Base-by-base conservation (phyloP, 2,888 invertebrate genomes). In the Pristionchus entomophagus region DNA sequence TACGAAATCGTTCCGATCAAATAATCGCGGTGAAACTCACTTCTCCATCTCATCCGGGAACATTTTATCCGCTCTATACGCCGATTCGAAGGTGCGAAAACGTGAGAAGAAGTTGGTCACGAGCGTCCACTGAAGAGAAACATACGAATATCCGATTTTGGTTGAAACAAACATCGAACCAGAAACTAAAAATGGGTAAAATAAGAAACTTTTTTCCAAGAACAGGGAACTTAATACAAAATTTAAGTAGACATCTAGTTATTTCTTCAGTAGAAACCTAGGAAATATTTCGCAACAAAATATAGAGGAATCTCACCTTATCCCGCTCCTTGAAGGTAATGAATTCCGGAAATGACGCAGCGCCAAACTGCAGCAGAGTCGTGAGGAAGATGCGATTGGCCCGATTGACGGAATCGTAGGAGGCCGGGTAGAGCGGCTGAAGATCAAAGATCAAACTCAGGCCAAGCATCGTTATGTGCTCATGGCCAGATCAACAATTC, bases 31-130 rank as follows among this genome's bases (percentile, higher is more conserved):
- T 35, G 35, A 59, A 45, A 73, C 41, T 41, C 6, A 73, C 73
- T 73, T 73, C n/a, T 73, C 73, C 73, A 73, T 73, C 3, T 73
- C 73, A 1, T 22, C 2, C 12, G 73, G 45, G 26, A 45, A 73
- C n/a, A 45, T 73, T 17, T 73, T 73, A 45, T 73, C 26, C 8
- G 73, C 73, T 45, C 73, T 22, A 32, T 73, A 73, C 0, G 41
- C 73, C n/a, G 73, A 22, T 17, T 73, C 73, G 19, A 73, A 73
- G 41, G 73, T 73, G 41, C 73, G 73, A 73, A 73, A 73, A 8
- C 26, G 73, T n/a, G 38, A 12, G 45, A 73, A 73, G 73, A 73
- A 73, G 26, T 73, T 73, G 8, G 45, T 73, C 14, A 73, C 73
- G n/a, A 45, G 1, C n/a, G 73, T 73, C 73, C 73, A 73, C 73